Evolutionary conservation across 2,888 invertebrate species (phyloP).

Genomic region (Andrena dorsata): DNA sequence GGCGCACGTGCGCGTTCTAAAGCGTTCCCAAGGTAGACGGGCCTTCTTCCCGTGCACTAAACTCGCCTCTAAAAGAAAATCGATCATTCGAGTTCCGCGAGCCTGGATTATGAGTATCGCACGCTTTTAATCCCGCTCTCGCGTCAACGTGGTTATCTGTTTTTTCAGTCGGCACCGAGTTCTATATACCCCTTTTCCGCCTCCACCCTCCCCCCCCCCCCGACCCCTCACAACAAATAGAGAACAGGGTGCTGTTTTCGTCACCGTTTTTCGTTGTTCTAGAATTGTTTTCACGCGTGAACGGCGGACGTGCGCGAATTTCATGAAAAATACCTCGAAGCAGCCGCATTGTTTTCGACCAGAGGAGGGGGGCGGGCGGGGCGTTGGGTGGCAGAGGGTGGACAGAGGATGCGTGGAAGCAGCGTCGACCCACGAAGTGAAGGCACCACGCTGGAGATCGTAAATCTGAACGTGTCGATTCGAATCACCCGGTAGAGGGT

Average conservation of each 20-base stretch:
- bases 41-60: constrained; percentile 16
- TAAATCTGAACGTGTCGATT: constrained; percentile 77
- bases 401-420: constrained; percentile 11
- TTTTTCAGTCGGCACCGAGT: not conserved
- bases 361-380: constrained; percentile 13
- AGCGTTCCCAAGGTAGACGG: constrained; percentile 35
- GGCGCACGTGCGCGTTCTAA: constrained; percentile 42
- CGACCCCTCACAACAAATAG: not conserved
- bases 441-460: constrained; percentile 53
- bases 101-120: constrained; percentile 2
- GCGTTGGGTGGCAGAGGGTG: not conserved
- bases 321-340: constrained; percentile 58
- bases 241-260: constrained; percentile 19
- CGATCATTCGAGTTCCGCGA: constrained; percentile 13
- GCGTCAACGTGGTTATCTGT: constrained; percentile 15
- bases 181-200: not conserved
- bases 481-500: constrained; percentile 78
- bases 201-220: too few relatives aligned
- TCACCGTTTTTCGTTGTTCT: constrained; percentile 38
- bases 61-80: constrained; percentile 21
- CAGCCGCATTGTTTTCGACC: constrained; percentile 62
- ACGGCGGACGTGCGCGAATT: constrained; percentile 46
- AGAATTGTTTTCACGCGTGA: constrained; percentile 60
- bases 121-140: not conserved
- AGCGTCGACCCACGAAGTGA: constrained; percentile 16